Evolutionary conservation across 2,888 invertebrate genomes (phyloP).

Genomic region (Calameuta idolon): DNA sequence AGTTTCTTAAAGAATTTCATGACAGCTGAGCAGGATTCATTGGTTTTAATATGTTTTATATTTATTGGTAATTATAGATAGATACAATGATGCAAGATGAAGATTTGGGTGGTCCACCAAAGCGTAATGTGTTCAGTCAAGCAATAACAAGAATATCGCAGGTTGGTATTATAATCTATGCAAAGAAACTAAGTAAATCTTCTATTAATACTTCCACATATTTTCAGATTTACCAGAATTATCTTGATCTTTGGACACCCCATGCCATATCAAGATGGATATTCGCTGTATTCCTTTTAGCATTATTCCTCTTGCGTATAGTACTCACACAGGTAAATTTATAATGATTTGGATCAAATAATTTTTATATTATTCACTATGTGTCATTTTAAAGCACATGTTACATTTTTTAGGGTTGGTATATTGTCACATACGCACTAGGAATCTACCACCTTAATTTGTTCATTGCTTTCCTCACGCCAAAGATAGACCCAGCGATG

Average conservation of each 20-base stretch:
- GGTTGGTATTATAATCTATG: constrained; percentile 59
- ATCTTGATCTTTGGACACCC: constrained; percentile 89
- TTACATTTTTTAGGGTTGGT: constrained; percentile 89
- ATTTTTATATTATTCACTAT: neutral
- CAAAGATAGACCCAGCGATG: constrained; percentile 98
- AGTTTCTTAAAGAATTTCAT: neutral
- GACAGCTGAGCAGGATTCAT: neutral
- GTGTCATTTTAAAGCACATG: neutral
- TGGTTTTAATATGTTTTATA: neutral
- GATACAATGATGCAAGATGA: constrained; percentile 77
- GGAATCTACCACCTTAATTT: constrained; percentile 99
- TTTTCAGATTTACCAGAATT: constrained; percentile 81
- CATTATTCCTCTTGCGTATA: constrained; percentile 84
- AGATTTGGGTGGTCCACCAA: constrained; percentile 74
- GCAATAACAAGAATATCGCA: constrained; percentile 77
- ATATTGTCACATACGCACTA: constrained; percentile 98
- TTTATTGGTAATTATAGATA: constrained; percentile 26
- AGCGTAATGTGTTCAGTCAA: constrained; percentile 76
- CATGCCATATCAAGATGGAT: constrained; percentile 85
- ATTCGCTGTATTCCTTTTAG: constrained; percentile 77
- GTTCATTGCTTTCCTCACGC: constrained; percentile 99
- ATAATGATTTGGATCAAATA: neutral
- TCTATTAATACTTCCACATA: constrained; percentile 11
- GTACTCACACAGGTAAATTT: constrained; percentile 81
- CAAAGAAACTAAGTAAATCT: constrained; percentile 12